Evolutionary conservation across 2,888 invertebrate species (phyloP).

Genomic region (Geotrupes spiniger): DNA sequence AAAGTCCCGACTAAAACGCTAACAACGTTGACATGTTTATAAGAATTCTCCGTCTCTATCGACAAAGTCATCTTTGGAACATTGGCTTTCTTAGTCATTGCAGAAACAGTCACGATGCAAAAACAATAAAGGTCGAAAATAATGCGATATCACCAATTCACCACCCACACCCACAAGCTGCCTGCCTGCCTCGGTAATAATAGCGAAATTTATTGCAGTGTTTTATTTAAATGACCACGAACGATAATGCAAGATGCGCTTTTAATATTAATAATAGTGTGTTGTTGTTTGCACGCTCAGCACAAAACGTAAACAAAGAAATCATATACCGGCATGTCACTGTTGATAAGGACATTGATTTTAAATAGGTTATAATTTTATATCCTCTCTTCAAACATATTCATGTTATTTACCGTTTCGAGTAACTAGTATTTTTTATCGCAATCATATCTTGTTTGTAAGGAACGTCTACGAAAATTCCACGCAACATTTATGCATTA

Average conservation of each 20-base stretch:
- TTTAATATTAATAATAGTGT: background rate
- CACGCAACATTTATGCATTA: no score
- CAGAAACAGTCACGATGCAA: background rate
- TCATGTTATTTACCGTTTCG: no score
- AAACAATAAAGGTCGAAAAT: constrained; percentile 1
- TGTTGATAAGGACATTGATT: no score
- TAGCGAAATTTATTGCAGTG: background rate
- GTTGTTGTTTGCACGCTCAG: background rate
- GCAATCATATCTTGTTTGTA: no score
- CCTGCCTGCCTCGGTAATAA: background rate
- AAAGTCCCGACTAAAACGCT: background rate
- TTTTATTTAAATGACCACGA: no score
- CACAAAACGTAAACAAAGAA: no score
- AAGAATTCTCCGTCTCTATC: constrained; percentile 1
- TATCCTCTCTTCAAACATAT: no score
- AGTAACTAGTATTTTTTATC: no score
- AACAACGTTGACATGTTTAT: background rate
- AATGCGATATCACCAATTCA: constrained; percentile 1
- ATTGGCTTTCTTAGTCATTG: background rate
- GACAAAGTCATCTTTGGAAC: background rate
- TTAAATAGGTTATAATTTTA: no score
- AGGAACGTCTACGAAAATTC: no score
- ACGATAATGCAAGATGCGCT: background rate
- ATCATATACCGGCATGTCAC: no score
- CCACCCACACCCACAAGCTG: background rate